A percentile compares a stretch with the other conserved stretches of the same genome.
Conservation (phyloP, 2,113 vertebrate species). For the Ornithorhynchus anatinus region DNA sequence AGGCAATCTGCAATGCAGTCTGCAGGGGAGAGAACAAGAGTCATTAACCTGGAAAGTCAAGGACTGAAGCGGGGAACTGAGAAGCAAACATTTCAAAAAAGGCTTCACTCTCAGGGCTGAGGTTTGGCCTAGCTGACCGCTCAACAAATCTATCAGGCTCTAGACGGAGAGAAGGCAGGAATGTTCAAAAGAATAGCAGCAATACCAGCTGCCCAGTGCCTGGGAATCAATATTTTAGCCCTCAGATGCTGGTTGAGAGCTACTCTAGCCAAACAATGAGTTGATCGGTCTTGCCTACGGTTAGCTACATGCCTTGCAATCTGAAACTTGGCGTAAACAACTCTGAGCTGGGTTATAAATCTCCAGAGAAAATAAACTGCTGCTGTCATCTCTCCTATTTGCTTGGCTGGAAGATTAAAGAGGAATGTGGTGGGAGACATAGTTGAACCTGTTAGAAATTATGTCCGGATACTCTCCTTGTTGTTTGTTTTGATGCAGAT, state of each 20-base stretch:
- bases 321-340: neutral
- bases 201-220: neutral
- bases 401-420: neutral
- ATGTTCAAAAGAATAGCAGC: too few relatives aligned
- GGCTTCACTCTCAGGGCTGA: neutral
- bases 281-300: neutral
- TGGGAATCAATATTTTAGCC: neutral
- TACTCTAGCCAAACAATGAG: neutral
- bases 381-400: neutral
- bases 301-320: neutral
- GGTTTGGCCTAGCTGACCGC: neutral
- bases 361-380: neutral
- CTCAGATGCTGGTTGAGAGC: neutral
- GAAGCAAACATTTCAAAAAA: neutral
- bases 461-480: neutral
- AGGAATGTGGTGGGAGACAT: neutral
- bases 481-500: neutral
- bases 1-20: neutral
- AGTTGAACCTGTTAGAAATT: neutral
- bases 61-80: neutral
- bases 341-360: neutral
- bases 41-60: neutral
- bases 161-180: too few relatives aligned
- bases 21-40: neutral
- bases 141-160: too few relatives aligned